Percentiles rank a stretch among this genome's conserved stretches.
Evolutionary conservation across 2,888 invertebrate genomes (phyloP).

Genomic region (Noctua pronuba): DNA sequence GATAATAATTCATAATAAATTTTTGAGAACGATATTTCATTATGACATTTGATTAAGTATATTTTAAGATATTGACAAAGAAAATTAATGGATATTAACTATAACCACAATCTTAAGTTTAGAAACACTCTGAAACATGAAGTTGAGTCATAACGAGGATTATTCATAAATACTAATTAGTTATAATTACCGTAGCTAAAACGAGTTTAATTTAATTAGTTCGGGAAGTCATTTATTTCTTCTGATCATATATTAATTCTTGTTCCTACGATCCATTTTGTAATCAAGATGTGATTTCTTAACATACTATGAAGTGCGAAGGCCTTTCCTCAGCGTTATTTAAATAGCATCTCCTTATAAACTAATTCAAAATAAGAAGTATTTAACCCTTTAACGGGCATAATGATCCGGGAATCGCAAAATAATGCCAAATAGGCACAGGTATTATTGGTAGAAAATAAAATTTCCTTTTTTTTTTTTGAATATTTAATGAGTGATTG

Average conservation of each 20-base stretch:
- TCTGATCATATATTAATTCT: slow-evolving; percentile 24
- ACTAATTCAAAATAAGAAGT: background rate
- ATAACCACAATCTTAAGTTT: background rate
- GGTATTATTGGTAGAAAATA: too few relatives aligned
- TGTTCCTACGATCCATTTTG: slow-evolving; percentile 9
- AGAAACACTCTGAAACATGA: slow-evolving; percentile 12
- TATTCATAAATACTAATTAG: slow-evolving; percentile 33
- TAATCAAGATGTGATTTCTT: slow-evolving; percentile 12
- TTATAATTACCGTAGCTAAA: slow-evolving; percentile 40
- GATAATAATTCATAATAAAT: too few relatives aligned
- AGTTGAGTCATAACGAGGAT: slow-evolving; percentile 31
- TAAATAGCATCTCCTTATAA: background rate
- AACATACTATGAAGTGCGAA: background rate
- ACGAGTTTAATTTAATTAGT: slow-evolving; percentile 39
- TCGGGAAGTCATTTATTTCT: slow-evolving; percentile 33
- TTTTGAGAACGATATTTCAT: too few relatives aligned
- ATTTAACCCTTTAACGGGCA: too few relatives aligned
- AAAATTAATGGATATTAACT: slow-evolving; percentile 2
- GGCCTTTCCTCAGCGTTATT: background rate
- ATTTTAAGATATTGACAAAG: too few relatives aligned
- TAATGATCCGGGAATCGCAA: too few relatives aligned
- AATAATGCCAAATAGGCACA: too few relatives aligned
- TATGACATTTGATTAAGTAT: too few relatives aligned
- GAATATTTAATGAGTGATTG: too few relatives aligned
- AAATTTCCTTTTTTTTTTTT: too few relatives aligned